phyloP scores from a whole-genome alignment of 2,113 vertebrate species.

The Colistium nudipinnis region DNA sequence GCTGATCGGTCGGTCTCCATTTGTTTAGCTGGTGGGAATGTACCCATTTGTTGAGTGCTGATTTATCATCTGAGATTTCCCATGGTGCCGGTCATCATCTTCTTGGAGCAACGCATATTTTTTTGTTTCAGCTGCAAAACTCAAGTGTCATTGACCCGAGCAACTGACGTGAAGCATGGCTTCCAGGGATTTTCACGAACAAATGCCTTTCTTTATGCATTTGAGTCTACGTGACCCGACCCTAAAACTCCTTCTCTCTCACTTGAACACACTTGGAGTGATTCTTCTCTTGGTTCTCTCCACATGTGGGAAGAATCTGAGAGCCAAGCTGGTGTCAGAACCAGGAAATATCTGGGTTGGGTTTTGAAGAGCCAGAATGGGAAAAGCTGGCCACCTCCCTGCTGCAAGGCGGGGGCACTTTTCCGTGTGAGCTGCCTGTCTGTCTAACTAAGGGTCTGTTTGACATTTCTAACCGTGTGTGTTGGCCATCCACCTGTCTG shows the following conservation, averaged over 20 bases:
- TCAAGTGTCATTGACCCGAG: constrained; percentile 44
- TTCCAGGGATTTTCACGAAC: constrained; percentile 52
- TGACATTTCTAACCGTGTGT: constrained; percentile 20
- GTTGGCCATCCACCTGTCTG: constrained; percentile 22
- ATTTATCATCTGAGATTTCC: constrained; percentile 13
- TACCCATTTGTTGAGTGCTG: neutral
- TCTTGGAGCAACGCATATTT: constrained; percentile 6
- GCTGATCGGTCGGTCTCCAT: neutral
- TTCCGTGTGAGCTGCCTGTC: constrained; percentile 21
- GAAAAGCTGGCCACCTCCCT: constrained; percentile 72
- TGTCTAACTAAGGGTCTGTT: constrained; percentile 21
- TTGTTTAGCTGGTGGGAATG: constrained; percentile 1
- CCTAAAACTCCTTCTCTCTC: constrained; percentile 55
- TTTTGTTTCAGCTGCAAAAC: constrained; percentile 51
- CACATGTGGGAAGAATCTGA: constrained; percentile 25
- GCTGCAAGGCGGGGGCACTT: constrained; percentile 49
- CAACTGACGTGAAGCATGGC: constrained; percentile 47
- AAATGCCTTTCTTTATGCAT: constrained; percentile 33
- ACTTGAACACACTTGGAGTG: constrained; percentile 36
- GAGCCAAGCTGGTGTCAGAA: constrained; percentile 70
- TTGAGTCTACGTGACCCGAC: constrained; percentile 52
- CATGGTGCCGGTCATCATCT: constrained; percentile 6
- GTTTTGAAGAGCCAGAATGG: constrained; percentile 59
- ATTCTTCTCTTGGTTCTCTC: constrained; percentile 54
- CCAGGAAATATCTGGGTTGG: constrained; percentile 73